phyloP scores from a whole-genome alignment of 2,888 invertebrate genomes.

The Proisotoma minuta region DNA sequence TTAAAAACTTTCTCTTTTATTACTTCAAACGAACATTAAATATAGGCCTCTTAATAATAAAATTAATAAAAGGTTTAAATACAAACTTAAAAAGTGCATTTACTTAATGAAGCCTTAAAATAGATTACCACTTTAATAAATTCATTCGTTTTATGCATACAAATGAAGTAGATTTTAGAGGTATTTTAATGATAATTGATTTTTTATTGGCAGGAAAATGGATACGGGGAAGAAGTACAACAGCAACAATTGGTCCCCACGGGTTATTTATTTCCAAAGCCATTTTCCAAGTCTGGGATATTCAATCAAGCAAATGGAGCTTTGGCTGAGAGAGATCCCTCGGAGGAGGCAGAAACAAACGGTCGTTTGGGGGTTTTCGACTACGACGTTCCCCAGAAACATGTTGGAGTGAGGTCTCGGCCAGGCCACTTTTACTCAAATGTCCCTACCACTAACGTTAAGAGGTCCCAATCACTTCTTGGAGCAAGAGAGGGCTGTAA shows the following conservation, averaged over 20 bases:
- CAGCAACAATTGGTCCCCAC: constrained; percentile 1
- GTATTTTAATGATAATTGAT: background rate
- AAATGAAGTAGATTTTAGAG: background rate
- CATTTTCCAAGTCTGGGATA: constrained; percentile 4
- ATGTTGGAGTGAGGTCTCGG: background rate
- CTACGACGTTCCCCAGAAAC: background rate
- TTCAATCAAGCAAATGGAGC: constrained; percentile 17
- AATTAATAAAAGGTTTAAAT: no score
- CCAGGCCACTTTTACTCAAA: background rate
- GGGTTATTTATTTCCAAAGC: constrained; percentile 5
- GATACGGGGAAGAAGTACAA: constrained; percentile 4
- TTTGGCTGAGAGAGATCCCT: constrained; percentile 2
- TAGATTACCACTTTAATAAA: no score
- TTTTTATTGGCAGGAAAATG: background rate
- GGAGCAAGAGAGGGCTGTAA: constrained; percentile 10
- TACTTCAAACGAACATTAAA: no score
- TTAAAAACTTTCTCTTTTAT: no score
- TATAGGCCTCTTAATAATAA: no score
- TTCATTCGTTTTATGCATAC: no score
- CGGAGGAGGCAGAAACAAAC: background rate
- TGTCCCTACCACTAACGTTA: background rate
- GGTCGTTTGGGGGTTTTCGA: constrained; percentile 7
- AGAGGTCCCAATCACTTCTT: background rate
- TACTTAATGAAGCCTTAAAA: no score
- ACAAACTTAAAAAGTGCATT: no score